Percentiles rank a stretch among this genome's conserved stretches.
These are phyloP conservation scores for Monodelphis domestica DNA, from an alignment of 2,797 vertebrate species.

Conservation along the genomic window DNA sequence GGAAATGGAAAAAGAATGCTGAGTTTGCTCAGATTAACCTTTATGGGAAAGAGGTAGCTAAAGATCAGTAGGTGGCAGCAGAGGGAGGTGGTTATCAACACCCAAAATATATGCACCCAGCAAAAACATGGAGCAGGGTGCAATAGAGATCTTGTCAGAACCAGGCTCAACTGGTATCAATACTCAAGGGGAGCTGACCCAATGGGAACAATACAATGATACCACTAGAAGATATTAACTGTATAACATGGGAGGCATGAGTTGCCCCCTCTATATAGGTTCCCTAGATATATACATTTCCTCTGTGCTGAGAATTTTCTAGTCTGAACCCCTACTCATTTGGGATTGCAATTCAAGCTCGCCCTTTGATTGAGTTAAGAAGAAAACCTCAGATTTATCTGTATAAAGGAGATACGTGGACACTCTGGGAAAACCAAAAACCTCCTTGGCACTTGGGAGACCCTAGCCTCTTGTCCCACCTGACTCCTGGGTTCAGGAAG, in stretches of 20 bases:
- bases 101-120: background rate
- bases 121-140: background rate
- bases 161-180: background rate
- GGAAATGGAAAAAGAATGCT: background rate
- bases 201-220: background rate
- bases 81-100: background rate
- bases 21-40: background rate
- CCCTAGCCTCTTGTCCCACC: too few species aligned
- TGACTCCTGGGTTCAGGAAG: too few species aligned
- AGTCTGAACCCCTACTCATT: too few species aligned
- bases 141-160: background rate
- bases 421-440: too few species aligned
- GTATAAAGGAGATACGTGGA: too few species aligned
- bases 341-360: too few species aligned
- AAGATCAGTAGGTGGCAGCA: background rate
- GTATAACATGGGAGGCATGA: background rate
- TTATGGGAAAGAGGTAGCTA: background rate
- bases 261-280: background rate
- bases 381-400: too few species aligned
- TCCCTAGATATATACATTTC: background rate
- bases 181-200: background rate
- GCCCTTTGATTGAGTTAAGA: too few species aligned
- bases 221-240: background rate
- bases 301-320: too few species aligned
- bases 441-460: too few species aligned